Conservation (phyloP, 2,888 invertebrate genomes). For the Drosophila kambysellisi region DNA sequence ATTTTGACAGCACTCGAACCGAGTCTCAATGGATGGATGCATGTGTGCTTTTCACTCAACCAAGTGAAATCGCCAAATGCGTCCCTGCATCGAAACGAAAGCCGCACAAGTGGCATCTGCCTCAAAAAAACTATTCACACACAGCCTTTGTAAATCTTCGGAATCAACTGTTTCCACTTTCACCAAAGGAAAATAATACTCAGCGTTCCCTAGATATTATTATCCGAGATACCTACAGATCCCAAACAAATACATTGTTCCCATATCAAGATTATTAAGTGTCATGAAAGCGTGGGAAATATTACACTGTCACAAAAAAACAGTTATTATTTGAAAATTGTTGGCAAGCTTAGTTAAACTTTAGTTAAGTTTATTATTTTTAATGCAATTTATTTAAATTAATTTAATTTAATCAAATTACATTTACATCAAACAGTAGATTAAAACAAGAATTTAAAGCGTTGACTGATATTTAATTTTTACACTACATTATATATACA, state of each 20-base stretch:
- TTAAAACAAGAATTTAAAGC: background rate
- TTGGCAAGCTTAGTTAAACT: background rate
- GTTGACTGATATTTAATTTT: background rate
- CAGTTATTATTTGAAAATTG: background rate
- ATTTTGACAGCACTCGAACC: slow-evolving; percentile 23
- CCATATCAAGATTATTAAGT: slow-evolving; percentile 22
- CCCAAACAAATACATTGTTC: slow-evolving; percentile 35
- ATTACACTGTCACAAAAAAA: background rate
- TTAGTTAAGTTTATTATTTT: background rate
- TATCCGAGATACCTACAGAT: slow-evolving; percentile 12
- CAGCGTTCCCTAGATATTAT: slow-evolving; percentile 14
- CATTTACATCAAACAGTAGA: background rate
- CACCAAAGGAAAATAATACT: slow-evolving; percentile 35
- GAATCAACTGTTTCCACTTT: slow-evolving; percentile 53
- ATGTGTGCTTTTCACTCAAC: slow-evolving; percentile 44
- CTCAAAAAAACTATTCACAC: slow-evolving; percentile 53
- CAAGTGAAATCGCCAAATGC: slow-evolving; percentile 64
- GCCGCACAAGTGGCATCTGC: slow-evolving; percentile 58
- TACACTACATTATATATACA: background rate
- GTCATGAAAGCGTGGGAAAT: slow-evolving; percentile 50
- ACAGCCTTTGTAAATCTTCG: slow-evolving; percentile 47
- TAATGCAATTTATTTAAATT: background rate
- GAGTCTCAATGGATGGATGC: background rate
- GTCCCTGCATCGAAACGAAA: slow-evolving; percentile 66
- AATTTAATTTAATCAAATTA: background rate